Percentiles rank a stretch among this genome's conserved stretches.
Conservation (phyloP, 1,140 invertebrate genomes). For the Chrysomallon squamiferum region DNA sequence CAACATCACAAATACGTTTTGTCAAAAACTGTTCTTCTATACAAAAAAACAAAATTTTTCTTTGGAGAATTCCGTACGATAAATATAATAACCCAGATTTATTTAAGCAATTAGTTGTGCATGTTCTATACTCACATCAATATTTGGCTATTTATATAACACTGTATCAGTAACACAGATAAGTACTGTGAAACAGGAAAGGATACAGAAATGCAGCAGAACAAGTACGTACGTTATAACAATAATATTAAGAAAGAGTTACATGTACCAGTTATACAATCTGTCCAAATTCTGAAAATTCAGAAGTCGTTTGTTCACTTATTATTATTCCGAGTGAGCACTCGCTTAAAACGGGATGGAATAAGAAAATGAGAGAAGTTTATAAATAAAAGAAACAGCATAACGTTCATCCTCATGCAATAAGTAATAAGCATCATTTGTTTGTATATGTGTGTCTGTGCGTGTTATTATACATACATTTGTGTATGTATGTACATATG, state of each 20-base stretch:
- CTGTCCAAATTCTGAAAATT: not conserved
- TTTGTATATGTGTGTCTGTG: too few relatives aligned
- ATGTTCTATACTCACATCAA: too few relatives aligned
- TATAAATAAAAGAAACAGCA: not conserved
- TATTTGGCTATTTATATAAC: too few relatives aligned
- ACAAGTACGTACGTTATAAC: not conserved
- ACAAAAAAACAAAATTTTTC: too few relatives aligned
- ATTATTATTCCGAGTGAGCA: not conserved
- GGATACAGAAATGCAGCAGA: not conserved
- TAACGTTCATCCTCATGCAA: not conserved
- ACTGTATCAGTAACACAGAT: too few relatives aligned
- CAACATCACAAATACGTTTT: too few relatives aligned
- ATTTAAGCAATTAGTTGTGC: too few relatives aligned
- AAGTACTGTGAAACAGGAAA: not conserved
- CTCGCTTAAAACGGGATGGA: not conserved
- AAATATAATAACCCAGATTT: too few relatives aligned
- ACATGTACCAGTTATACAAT: not conserved
- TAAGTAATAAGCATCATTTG: too few relatives aligned
- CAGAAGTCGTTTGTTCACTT: not conserved
- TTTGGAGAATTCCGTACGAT: too few relatives aligned
- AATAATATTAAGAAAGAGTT: not conserved
- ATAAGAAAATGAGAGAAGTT: not conserved
- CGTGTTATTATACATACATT: too few relatives aligned
- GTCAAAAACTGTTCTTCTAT: too few relatives aligned
- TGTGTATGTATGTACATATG: not conserved